A percentile compares a stretch with the other conserved stretches of the same genome.
Evolutionary conservation across 2,113 vertebrate species (phyloP).

Genomic region (Morone saxatilis): DNA sequence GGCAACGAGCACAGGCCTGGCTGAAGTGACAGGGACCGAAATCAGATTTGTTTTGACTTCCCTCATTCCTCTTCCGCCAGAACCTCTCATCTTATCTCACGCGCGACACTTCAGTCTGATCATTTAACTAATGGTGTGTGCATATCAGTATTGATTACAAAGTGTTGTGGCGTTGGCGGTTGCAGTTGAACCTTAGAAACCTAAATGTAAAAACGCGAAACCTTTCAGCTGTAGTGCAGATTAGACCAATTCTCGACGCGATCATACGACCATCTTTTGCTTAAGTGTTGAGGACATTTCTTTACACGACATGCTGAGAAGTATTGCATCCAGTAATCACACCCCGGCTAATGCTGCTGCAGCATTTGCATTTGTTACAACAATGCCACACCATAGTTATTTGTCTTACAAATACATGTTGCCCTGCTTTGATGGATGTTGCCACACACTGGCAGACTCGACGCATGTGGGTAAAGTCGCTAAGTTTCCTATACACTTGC

Average conservation of each 20-base stretch:
- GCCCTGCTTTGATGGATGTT: not conserved
- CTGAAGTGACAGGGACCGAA: not conserved
- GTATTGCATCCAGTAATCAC: not conserved
- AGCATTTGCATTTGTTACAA: slow-evolving; percentile 28
- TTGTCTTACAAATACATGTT: slow-evolving; percentile 4
- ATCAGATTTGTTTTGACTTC: not conserved
- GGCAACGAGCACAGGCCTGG: not conserved
- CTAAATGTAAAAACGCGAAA: not conserved
- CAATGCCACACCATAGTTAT: too few relatives aligned
- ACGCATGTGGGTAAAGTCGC: not conserved
- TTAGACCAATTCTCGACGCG: not conserved
- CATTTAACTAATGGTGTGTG: not conserved
- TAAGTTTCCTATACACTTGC: not conserved
- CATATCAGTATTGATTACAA: slow-evolving; percentile 1
- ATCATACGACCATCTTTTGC: not conserved
- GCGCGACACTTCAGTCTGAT: not conserved
- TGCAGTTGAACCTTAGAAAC: not conserved
- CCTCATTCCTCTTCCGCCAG: not conserved
- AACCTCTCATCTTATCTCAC: not conserved
- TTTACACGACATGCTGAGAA: not conserved
- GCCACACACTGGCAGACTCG: not conserved
- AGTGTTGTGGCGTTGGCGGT: not conserved
- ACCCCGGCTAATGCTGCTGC: not conserved
- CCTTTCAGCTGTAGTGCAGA: not conserved
- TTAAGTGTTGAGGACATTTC: not conserved